A percentile compares a stretch with the other conserved stretches of the same genome.
Evolutionary conservation across 2,113 vertebrate genomes (phyloP).

Genomic region (Tychaedon coryphoeus): DNA sequence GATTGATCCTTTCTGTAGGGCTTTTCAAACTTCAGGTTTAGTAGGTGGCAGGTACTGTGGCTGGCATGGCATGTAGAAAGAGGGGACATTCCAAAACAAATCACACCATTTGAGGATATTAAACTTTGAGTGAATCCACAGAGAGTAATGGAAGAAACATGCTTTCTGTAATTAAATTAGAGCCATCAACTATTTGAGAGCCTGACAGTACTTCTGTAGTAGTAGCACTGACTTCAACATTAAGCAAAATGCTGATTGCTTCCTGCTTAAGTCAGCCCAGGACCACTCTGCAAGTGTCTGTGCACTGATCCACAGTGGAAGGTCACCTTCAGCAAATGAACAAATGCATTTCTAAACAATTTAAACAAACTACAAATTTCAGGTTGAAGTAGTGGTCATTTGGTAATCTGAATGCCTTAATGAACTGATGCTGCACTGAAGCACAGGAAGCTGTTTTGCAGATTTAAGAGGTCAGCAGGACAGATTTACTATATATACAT

Average conservation of each 20-base stretch:
- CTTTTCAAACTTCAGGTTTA: neutral
- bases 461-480: neutral
- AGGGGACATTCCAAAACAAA: neutral
- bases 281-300: neutral
- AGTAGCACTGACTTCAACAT: neutral
- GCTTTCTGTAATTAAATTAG: neutral
- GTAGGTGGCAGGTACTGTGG: neutral
- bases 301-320: neutral
- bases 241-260: neutral
- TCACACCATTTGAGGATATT: neutral
- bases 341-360: neutral
- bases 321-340: neutral
- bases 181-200: neutral
- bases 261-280: neutral
- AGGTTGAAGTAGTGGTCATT: neutral
- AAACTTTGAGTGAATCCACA: neutral
- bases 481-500: neutral
- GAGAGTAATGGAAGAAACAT: neutral
- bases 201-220: neutral
- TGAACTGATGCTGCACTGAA: neutral
- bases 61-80: neutral
- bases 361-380: neutral
- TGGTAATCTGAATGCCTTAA: neutral
- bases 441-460: neutral
- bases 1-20: neutral